Base-by-base conservation (phyloP, 2,888 invertebrate genomes). In the Zele albiditarsus region DNA sequence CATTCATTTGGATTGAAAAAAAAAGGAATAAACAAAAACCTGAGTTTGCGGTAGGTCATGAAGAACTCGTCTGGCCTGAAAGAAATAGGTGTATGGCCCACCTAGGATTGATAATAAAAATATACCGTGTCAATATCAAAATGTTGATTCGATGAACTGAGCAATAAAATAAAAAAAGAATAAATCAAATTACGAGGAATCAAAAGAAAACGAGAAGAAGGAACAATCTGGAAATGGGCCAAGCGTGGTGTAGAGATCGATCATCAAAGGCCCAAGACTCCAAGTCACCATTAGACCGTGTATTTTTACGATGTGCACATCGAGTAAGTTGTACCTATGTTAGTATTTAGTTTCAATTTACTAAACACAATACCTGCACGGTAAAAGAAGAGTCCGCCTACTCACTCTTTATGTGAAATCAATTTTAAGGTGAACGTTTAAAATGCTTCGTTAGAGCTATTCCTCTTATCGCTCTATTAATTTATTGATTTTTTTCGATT, bases 191-290 rank as follows among this genome's bases (percentile, higher is more conserved):
- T 6, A 5, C 3, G 31, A 6, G 6, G 31, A 5, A 31, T 5
- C 31, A 31, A 31, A 31, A 31, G 31, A 31, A 31, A 31, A n/a
- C n/a, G 70, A 73, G 42, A 71, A 63, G 66, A 69, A 65, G 63
- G 71, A 78, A 70, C 75, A 76, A 27, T 16, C 38, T 67, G 74
- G 82, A 84, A 83, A 89, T 89, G 89, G 90, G 90, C 76, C 89
- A 89, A 74, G 88, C 89, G 53, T 89, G 89, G 89, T 89, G 89
- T 84, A 89, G 88, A 80, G 89, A 89, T 77, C 86, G 85, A 78
- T 85, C 88, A 57, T 81, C 84, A 70, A 87, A 86, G 83, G 87
- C 87, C 33, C 89, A 89, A 78, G 88, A 89, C 77, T 89, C 89
- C n/a, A 90, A 90, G 80, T 89, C 89, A 2, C 88, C 90, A 33